Evolutionary conservation across 2,888 invertebrate species (phyloP).

Genomic region (Pteria penguin): DNA sequence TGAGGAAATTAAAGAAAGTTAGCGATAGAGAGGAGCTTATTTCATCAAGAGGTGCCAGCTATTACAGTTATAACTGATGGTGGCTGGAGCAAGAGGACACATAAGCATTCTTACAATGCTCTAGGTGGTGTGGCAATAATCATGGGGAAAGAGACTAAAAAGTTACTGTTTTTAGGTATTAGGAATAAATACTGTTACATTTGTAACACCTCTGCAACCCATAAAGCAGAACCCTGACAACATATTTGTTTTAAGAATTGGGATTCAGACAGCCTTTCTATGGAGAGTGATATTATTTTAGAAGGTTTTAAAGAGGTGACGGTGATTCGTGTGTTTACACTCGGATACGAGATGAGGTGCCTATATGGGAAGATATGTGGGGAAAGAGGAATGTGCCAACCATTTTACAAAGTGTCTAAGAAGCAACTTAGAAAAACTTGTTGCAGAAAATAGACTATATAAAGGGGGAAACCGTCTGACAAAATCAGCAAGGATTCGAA

Average conservation of each 20-base stretch:
- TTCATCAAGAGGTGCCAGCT: conserved; percentile 50
- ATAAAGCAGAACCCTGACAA: not conserved
- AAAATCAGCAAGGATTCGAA: conserved; percentile 5
- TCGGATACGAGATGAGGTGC: conserved; percentile 21
- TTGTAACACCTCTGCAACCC: conserved; percentile 33
- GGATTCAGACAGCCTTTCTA: conserved; percentile 40
- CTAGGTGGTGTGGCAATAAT: conserved; percentile 52
- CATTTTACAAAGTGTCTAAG: conserved; percentile 38
- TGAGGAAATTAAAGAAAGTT: conserved; percentile 43
- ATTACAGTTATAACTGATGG: conserved; percentile 53
- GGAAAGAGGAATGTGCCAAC: conserved; percentile 37
- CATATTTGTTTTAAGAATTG: conserved; percentile 51
- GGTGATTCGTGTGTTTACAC: conserved; percentile 30
- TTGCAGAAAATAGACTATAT: conserved; percentile 11
- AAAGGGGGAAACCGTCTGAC: conserved; percentile 34
- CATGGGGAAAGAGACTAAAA: conserved; percentile 43
- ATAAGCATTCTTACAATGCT: conserved; percentile 54
- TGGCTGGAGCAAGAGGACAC: conserved; percentile 50
- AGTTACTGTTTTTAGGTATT: conserved; percentile 49
- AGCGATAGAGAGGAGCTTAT: conserved; percentile 35
- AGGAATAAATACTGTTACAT: conserved; percentile 51
- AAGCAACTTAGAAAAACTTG: conserved; percentile 33
- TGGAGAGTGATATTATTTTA: conserved; percentile 45
- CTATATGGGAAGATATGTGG: conserved; percentile 16
- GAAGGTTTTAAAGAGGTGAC: conserved; percentile 42